Evolutionary conservation across 2,888 invertebrate species (phyloP).

Genomic region (Eupithecia exiguata): DNA sequence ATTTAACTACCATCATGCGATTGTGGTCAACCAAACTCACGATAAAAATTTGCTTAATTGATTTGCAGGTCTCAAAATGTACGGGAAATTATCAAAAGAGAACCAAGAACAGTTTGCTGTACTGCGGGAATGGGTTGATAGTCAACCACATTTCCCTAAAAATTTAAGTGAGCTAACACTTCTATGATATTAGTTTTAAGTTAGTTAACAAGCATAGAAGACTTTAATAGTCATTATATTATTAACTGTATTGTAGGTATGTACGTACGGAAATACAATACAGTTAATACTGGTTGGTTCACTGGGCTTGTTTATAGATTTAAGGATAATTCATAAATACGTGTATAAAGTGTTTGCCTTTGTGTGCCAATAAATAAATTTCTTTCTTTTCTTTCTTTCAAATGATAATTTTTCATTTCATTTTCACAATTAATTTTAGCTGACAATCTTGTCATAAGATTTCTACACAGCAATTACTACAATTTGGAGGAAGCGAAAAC

Average conservation of each 20-base stretch:
- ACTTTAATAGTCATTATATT: too few relatives aligned
- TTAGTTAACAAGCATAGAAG: background rate
- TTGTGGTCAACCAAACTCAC: background rate
- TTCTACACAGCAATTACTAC: constrained; percentile 82
- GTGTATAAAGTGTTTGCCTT: too few relatives aligned
- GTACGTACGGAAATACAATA: too few relatives aligned
- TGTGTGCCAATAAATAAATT: too few relatives aligned
- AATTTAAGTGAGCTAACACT: constrained; percentile 81
- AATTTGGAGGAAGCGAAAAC: constrained; percentile 82
- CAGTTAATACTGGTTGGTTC: too few relatives aligned
- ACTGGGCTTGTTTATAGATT: too few relatives aligned
- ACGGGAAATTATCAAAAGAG: constrained; percentile 50
- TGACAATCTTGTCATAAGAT: constrained; percentile 77
- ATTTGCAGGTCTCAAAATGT: background rate
- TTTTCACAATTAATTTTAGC: constrained; percentile 65
- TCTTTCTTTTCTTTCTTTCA: too few relatives aligned
- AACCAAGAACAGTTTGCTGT: constrained; percentile 65
- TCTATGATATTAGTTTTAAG: background rate
- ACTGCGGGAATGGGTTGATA: constrained; percentile 82
- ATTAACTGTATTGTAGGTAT: too few relatives aligned
- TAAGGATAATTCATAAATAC: too few relatives aligned
- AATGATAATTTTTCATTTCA: too few relatives aligned
- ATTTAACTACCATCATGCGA: background rate
- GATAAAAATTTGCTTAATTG: background rate
- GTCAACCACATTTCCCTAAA: constrained; percentile 85